A percentile compares a stretch with the other conserved stretches of the same genome.
phyloP scores from a whole-genome alignment of 2,797 vertebrate species.

The Labeo calbasu region DNA sequence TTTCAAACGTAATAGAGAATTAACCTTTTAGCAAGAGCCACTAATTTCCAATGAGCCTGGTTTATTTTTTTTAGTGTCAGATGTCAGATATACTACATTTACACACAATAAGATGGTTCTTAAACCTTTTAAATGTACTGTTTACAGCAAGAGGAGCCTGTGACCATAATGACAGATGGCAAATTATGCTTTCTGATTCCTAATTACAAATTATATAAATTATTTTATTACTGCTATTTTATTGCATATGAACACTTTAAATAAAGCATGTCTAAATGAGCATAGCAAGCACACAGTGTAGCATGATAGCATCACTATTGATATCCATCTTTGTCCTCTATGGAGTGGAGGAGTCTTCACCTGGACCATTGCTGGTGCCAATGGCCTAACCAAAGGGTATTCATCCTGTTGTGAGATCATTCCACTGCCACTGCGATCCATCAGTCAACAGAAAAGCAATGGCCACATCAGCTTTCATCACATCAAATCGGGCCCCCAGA shows the following conservation, averaged over 20 bases:
- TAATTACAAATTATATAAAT: neutral
- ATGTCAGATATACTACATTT: no score
- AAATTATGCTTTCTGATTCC: neutral
- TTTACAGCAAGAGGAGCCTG: neutral
- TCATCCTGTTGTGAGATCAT: neutral
- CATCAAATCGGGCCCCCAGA: constrained; percentile 34
- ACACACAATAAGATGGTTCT: neutral
- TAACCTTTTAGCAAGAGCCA: no score
- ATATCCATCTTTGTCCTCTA: neutral
- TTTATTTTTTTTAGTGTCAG: no score
- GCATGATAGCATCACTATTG: neutral
- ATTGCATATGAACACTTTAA: neutral
- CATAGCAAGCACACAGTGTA: neutral
- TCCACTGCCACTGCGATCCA: constrained; percentile 28
- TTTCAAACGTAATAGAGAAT: no score
- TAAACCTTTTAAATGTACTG: neutral
- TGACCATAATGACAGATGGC: neutral
- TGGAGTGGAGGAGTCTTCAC: constrained; percentile 9
- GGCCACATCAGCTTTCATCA: constrained; percentile 36
- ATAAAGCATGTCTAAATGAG: constrained; percentile 4
- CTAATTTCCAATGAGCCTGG: no score
- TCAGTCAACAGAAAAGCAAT: constrained; percentile 32
- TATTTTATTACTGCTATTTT: neutral
- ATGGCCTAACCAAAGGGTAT: neutral
- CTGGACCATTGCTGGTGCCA: neutral